A percentile compares a stretch with the other conserved stretches of the same genome.
Conservation (phyloP, 2,113 vertebrate species). For the Amphiprion percula region DNA sequence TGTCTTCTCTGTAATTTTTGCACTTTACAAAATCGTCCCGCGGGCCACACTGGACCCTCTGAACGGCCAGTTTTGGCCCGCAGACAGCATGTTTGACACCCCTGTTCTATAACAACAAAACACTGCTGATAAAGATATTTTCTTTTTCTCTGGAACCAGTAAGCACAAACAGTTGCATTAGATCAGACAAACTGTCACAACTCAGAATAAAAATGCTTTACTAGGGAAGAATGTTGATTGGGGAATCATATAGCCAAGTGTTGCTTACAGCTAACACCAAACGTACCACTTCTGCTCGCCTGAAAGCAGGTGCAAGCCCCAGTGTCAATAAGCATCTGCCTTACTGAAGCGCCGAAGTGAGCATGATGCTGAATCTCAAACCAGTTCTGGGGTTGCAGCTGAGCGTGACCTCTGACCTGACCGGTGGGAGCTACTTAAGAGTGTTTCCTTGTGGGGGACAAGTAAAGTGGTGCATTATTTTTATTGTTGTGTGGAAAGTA, state of each 20-base stretch:
- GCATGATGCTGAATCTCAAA: constrained; percentile 44
- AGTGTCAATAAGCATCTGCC: constrained; percentile 42
- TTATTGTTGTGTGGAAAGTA: constrained; percentile 57
- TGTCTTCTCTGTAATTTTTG: too few species aligned
- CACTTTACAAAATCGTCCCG: too few species aligned
- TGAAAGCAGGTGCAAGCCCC: constrained; percentile 66
- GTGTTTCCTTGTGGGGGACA: constrained; percentile 28
- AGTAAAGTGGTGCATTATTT: constrained; percentile 71
- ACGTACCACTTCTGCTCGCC: background rate
- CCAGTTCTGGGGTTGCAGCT: constrained; percentile 46
- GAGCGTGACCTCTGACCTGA: constrained; percentile 69
- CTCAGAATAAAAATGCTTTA: constrained; percentile 9
- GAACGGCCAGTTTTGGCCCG: too few species aligned
- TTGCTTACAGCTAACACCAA: background rate
- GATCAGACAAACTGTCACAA: background rate
- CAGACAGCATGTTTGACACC: too few species aligned
- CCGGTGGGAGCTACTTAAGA: constrained; percentile 34
- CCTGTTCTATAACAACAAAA: background rate
- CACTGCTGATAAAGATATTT: background rate
- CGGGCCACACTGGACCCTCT: too few species aligned
- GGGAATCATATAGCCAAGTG: background rate
- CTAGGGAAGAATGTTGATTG: background rate
- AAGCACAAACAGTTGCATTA: background rate
- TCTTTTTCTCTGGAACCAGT: background rate
- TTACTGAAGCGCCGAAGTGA: constrained; percentile 20